Evolutionary conservation across 2,888 invertebrate species (phyloP).

Genomic region (Epistrophe eligans): DNA sequence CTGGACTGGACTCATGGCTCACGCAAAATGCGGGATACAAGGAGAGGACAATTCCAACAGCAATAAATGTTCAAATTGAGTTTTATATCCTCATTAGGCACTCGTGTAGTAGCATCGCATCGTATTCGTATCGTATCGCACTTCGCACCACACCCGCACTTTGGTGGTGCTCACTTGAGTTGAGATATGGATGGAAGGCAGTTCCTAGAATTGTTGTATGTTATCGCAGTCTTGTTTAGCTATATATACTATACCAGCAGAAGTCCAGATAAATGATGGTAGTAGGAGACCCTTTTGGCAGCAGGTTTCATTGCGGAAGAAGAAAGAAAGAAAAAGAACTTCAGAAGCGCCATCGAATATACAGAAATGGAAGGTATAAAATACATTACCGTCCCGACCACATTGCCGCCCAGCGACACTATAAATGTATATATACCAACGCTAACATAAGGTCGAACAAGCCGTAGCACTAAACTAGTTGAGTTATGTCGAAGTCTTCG

Average conservation of each 20-base stretch:
- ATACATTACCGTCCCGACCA: slow-evolving; percentile 41
- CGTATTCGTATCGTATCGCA: slow-evolving; percentile 9
- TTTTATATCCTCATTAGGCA: slow-evolving; percentile 74
- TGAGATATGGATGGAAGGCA: slow-evolving; percentile 53
- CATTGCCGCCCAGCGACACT: slow-evolving; percentile 22
- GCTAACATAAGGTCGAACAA: slow-evolving; percentile 66
- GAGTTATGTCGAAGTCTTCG: slow-evolving; percentile 54
- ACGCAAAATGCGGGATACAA: slow-evolving; percentile 46
- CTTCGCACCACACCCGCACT: slow-evolving; percentile 34
- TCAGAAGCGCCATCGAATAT: slow-evolving; percentile 8
- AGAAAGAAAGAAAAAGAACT: slow-evolving; percentile 40
- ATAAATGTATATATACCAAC: slow-evolving; percentile 11
- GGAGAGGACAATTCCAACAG: slow-evolving; percentile 43
- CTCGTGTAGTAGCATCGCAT: slow-evolving; percentile 34
- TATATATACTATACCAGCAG: neutral
- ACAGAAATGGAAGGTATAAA: slow-evolving; percentile 53
- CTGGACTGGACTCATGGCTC: neutral
- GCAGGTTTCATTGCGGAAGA: slow-evolving; percentile 30
- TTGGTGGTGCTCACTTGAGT: slow-evolving; percentile 21
- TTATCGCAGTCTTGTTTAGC: slow-evolving; percentile 19
- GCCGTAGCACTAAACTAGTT: slow-evolving; percentile 69
- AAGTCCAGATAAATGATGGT: slow-evolving; percentile 29
- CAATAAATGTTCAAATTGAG: slow-evolving; percentile 74
- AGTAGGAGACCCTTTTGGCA: slow-evolving; percentile 30
- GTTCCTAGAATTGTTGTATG: slow-evolving; percentile 42